These are phyloP conservation scores for Agapornis canus DNA, from an alignment of 2,797 vertebrate species.

Conservation along the genomic window DNA sequence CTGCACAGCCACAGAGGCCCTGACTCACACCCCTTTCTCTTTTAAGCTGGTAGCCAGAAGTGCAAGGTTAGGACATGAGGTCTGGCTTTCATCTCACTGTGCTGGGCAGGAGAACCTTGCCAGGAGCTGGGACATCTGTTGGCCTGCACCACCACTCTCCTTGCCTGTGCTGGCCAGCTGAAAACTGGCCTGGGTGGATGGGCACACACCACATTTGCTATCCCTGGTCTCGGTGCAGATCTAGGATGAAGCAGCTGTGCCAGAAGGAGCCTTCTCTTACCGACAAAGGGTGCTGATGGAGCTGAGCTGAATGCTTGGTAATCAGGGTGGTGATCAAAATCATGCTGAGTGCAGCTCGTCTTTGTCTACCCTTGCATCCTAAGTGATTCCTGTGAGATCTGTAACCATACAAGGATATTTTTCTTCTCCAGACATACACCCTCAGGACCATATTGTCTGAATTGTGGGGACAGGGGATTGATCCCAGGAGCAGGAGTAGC, in stretches of 20 bases:
- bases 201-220: fast-evolving
- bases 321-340: fast-evolving
- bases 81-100: background rate
- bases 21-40: background rate
- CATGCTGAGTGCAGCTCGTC: background rate
- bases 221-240: fast-evolving
- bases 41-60: background rate
- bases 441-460: background rate
- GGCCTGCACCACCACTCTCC: background rate
- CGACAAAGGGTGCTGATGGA: background rate
- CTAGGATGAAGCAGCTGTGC: background rate
- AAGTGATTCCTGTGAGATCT: background rate
- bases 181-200: background rate
- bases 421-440: background rate
- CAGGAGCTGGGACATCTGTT: background rate
- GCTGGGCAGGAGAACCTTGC: fast-evolving
- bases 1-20: background rate
- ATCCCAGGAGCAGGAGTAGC: background rate
- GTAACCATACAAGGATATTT: background rate
- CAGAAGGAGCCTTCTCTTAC: background rate
- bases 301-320: background rate
- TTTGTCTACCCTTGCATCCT: background rate
- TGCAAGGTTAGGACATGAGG: background rate
- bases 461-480: background rate
- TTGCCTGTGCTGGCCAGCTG: background rate